A percentile compares a stretch with the other conserved stretches of the same genome.
These are phyloP conservation scores for Amblyornis subalaris DNA, from an alignment of 2,113 vertebrate genomes.

Conservation along the genomic window DNA sequence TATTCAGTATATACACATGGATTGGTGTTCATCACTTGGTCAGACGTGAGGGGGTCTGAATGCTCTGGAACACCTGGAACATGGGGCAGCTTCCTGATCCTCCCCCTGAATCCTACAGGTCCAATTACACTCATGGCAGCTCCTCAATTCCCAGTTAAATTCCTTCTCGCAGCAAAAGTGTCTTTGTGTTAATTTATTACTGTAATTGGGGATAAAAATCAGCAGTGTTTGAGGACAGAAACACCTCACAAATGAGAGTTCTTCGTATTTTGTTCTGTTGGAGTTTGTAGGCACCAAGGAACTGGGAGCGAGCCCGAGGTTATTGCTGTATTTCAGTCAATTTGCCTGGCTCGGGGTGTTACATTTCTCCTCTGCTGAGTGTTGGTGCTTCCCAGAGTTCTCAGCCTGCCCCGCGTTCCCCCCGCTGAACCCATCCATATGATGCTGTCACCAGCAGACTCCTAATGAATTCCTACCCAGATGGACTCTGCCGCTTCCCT, in stretches of 20 bases:
- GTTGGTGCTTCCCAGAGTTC: neutral
- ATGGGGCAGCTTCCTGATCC: neutral
- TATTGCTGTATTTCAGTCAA: neutral
- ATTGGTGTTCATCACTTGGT: neutral
- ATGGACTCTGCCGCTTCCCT: neutral
- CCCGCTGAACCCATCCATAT: neutral
- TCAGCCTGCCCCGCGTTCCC: neutral
- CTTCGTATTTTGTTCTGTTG: neutral
- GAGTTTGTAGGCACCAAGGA: neutral
- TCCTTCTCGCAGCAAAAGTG: neutral
- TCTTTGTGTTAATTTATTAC: neutral
- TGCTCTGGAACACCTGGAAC: neutral
- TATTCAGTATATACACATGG: rapidly evolving
- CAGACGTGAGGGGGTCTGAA: neutral
- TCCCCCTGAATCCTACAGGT: neutral
- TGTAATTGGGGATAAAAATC: neutral
- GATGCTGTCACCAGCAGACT: neutral
- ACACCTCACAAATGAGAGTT: neutral
- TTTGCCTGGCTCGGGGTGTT: neutral
- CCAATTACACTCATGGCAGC: neutral
- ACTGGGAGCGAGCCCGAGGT: rapidly evolving
- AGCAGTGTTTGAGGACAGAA: neutral
- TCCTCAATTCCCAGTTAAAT: neutral
- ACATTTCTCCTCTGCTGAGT: neutral
- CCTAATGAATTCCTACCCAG: neutral